Evolutionary conservation across 2,888 invertebrate genomes (phyloP), one percentile per base, ranked within the genome.

Genomic region (Cosmopolites sordidus): DNA sequence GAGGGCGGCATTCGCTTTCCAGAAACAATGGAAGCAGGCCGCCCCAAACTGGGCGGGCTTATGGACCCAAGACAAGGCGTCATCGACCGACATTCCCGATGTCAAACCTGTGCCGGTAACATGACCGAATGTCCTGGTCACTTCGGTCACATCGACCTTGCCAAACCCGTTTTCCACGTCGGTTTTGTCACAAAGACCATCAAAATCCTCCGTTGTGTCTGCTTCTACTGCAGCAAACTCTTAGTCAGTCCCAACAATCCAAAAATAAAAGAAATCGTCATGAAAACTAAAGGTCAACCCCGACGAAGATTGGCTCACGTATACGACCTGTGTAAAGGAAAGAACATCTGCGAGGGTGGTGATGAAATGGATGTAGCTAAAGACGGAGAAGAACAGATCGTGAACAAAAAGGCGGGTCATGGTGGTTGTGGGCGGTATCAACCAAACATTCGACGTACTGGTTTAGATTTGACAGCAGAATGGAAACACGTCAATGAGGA

Each of bases 41-140:
- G 97, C 42, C 98, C 99, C 0, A 99, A 99, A 73, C 75, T 97
- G 56, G 96, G 97, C 0, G 99, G 99, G 22, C 84, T 99, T 60
- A 99, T 99, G 98, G 99, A 99, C 75, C 99, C 99, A 1, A 80
- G 99, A 49, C 98, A 99, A 78, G 99, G 98, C 65, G 96, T 96
- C 54, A 92, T 97, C 39, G 98, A 99, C 73, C 82, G 97, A 63
- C 87, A 83, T 66, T 92, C 95, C 2, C 80, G 94, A 55, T 96
- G 96, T 69, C 93, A 93, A 73, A 97, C 96, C 0, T 97, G 96
- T 73, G 95, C 96, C 56, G 92, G 98, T 41, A 96, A 94, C 69
- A 93, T 97, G 91, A 92, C 94, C 0, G 97, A 98, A 74, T 99
- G 99, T 73, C 97, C 99, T 1, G 99, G 99, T 1, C 99, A 99